Base-by-base conservation (phyloP, 2,888 invertebrate genomes). In the Cataglyphis cursor region DNA sequence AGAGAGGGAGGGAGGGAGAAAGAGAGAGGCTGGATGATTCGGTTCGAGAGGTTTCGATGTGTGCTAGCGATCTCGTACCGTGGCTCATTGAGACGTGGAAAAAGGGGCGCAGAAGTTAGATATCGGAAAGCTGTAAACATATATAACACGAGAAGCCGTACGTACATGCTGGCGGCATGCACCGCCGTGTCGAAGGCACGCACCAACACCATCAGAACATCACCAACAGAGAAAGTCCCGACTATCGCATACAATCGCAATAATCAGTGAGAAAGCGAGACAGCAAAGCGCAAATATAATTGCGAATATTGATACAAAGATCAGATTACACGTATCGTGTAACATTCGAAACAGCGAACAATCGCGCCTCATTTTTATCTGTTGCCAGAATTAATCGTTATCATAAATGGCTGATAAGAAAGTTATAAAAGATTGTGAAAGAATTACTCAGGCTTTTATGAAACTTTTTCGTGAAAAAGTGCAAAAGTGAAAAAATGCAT, bases 41-140 rank as follows among this genome's bases (percentile, higher is more conserved):
- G 28, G 31, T 35, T 31, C 31, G 48, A 64, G 41, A 57, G 8
- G 8, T 51, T 51, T 8, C 31, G 72, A 41, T 61, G 64, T 62
- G 64, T 51, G 35, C 66, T 62, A 57, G 61, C 64, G 81, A 88
- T 82, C 68, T 82, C 89, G 89, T 86, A 87, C 88, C 88, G 87
- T 86, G 89, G 90, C 89, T 92, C 90, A 91, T 92, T 90, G 92
- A 91, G 91, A 92, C 88, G 87, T 90, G 87, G 87, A 84, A 82
- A 86, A 83, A 81, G 87, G 75, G 75, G n/a, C 82, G 72, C 76
- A 78, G 76, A 81, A 83, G 83, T 86, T 85, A 84, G 82, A 82
- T 86, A 87, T 87, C 84, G 85, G 85, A 90, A 84, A 87, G 83
- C 86, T 81, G 85, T 86, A 87, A 85, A 86, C 81, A 74, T 80